phyloP scores from a whole-genome alignment of 2,113 vertebrate genomes.

The Fulica atra region DNA sequence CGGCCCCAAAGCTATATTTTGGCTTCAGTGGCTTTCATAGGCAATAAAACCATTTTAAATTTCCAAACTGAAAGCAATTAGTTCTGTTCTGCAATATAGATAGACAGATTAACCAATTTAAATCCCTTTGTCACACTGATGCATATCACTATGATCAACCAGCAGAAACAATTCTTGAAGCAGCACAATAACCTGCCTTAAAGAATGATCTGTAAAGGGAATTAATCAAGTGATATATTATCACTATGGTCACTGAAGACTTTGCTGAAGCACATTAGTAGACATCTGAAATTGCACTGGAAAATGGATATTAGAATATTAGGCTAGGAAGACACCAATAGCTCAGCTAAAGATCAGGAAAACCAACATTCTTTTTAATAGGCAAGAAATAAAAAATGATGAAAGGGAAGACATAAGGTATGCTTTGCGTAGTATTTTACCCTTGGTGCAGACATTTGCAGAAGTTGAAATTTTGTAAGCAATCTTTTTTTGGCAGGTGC shows the following conservation, averaged over 20 bases:
- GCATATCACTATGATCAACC: background rate
- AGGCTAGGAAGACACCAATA: background rate
- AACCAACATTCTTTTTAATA: background rate
- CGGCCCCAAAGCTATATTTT: background rate
- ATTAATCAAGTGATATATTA: background rate
- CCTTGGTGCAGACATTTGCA: background rate
- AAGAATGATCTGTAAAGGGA: background rate
- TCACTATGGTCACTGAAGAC: background rate
- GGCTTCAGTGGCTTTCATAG: background rate
- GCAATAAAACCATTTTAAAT: background rate
- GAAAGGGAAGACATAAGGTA: background rate
- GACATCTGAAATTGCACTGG: background rate
- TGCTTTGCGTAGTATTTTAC: background rate
- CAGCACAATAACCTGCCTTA: background rate
- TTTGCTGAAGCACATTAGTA: accelerated
- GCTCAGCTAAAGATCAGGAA: background rate
- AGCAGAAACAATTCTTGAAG: background rate
- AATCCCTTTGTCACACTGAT: background rate
- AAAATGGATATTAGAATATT: background rate
- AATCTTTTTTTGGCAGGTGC: background rate
- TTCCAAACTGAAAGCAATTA: background rate
- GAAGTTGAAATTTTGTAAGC: background rate
- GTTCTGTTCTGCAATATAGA: background rate
- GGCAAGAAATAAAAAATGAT: background rate
- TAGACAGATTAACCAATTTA: background rate